Base-by-base conservation (phyloP, 2,113 vertebrate species). In the Raja brachyura region DNA sequence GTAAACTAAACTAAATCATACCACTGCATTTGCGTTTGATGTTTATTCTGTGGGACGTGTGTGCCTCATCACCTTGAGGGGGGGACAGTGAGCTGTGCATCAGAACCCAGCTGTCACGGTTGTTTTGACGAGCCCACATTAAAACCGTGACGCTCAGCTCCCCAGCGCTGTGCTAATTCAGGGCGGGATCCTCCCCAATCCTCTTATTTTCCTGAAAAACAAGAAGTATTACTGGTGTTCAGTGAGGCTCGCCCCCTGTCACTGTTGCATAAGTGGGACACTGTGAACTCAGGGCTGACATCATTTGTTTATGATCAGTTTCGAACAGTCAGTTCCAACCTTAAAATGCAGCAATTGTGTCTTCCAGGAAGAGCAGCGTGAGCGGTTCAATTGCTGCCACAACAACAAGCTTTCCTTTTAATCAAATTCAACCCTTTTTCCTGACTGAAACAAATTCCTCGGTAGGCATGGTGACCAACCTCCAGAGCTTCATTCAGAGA, bases 311-410 rank as follows among this genome's bases (percentile, higher is more conserved):
- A 39, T 5, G 18, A 48, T 92, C 90, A 10, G 8, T 31, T 68
- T 54, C 48, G 90, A 92, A 54, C 90, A 92, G 39, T 6, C 66
- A 25, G 66, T 92, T 92, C 90, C 81, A 85, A 25, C 48, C 59
- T 59, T 85, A 48, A 48, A 85, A 85, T 18, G 3, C 20, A 59
- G 81, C 33, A 9, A 59, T 85, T 85, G 81, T 85, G 81, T 8
- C 20, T 85, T 85, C 48, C 22, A 73, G 20, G 31, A 25, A 73
- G 88, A 73, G 4, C 14, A 11, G 31, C 4, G 66, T 48, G 13
- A 70, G 18, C 90, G 9, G 18, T 92, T 54, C 68, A 92, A 74
- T 14, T 14, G 9, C 22, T 28, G 90, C 48, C 16, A 33, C 20
- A 54, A 73, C 31, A 73, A 92, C 31, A 74, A 85, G 81, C 81